Evolutionary conservation across 2,113 vertebrate genomes (phyloP).

Genomic region (Amblyornis subalaris): DNA sequence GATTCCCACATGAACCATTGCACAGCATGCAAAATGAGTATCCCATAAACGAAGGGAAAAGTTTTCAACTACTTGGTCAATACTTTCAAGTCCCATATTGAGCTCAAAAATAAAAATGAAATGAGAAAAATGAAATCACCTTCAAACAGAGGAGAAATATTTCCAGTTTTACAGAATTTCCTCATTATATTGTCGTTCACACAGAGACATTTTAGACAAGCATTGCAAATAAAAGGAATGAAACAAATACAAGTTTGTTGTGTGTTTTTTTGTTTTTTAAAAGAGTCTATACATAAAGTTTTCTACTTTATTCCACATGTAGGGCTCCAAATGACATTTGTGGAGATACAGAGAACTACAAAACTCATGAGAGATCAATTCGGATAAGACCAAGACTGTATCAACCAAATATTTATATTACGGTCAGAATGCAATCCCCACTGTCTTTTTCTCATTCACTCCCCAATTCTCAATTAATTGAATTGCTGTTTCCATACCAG

Average conservation of each 20-base stretch:
- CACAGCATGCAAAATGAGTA: neutral
- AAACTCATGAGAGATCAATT: neutral
- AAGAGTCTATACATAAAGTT: accelerated
- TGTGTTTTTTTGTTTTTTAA: neutral
- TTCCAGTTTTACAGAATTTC: neutral
- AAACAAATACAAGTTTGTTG: neutral
- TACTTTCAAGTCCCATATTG: neutral
- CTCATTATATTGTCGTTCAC: neutral
- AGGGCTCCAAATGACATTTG: neutral
- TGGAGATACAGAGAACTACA: neutral
- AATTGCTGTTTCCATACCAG: neutral
- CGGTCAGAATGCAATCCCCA: neutral
- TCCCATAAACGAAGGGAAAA: neutral
- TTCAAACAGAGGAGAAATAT: neutral
- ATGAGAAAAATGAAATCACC: neutral
- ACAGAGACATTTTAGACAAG: accelerated
- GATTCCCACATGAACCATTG: neutral
- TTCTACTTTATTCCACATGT: neutral
- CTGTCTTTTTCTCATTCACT: neutral
- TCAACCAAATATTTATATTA: neutral
- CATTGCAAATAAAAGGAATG: neutral
- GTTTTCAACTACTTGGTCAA: neutral
- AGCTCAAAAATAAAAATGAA: neutral
- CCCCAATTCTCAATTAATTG: neutral
- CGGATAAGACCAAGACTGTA: neutral